Conservation (phyloP, 2,888 invertebrate species). For the Priocnemis perturbator region DNA sequence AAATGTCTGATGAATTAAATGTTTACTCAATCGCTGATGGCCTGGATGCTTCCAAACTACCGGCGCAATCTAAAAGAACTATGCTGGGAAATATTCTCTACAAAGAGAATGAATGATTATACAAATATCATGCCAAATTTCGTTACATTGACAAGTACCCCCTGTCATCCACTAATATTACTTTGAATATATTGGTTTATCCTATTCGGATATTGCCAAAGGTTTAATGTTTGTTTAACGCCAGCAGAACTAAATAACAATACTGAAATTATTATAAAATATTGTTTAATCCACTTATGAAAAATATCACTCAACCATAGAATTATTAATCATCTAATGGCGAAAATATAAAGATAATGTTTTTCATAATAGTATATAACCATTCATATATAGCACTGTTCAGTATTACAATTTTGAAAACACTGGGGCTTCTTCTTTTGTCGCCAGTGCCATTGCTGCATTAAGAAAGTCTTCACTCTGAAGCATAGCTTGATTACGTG, state of each 20-base stretch:
- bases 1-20: constrained; percentile 59
- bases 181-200: neutral
- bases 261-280: too few species aligned
- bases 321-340: neutral
- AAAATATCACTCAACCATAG: neutral
- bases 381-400: constrained; percentile 7
- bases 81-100: constrained; percentile 41
- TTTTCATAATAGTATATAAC: constrained; percentile 10
- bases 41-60: constrained; percentile 51
- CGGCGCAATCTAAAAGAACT: constrained; percentile 48
- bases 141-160: neutral
- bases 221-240: neutral
- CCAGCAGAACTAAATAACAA: too few species aligned
- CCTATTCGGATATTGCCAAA: neutral
- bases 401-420: constrained; percentile 86
- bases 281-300: too few species aligned
- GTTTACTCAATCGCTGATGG: constrained; percentile 56
- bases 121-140: neutral
- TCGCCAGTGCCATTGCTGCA: constrained; percentile 85
- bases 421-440: constrained; percentile 82
- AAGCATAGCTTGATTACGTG: constrained; percentile 89
- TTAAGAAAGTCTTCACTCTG: constrained; percentile 93
- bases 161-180: neutral
- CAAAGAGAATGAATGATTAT: constrained; percentile 11
- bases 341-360: neutral